phyloP scores from a whole-genome alignment of 35 echinoderm and acorn worm genomes.

The Lytechinus variegatus region DNA sequence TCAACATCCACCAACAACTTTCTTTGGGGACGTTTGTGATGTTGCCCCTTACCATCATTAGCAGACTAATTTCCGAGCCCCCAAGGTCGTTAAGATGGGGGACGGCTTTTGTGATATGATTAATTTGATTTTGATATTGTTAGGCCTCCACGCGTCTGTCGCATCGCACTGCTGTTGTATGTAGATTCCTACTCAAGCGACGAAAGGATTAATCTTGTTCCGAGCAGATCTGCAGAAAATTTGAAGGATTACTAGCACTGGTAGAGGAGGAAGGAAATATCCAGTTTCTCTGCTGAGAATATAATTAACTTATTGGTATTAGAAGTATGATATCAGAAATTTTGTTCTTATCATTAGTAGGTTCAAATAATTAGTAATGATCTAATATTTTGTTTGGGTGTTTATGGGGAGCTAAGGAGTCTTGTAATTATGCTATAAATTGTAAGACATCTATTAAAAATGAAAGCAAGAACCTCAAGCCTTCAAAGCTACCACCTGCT shows the following conservation, averaged over 20 bases:
- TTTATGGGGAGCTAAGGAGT: too few species aligned
- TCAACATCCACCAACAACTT: neutral
- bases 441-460: too few species aligned
- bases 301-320: neutral
- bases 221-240: neutral
- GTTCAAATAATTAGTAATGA: too few species aligned
- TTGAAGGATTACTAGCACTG: neutral
- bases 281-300: neutral
- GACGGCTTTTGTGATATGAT: constrained; percentile 18
- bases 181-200: neutral
- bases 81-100: constrained; percentile 16
- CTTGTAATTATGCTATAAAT: too few species aligned
- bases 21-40: neutral
- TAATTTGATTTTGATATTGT: constrained; percentile 21
- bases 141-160: neutral
- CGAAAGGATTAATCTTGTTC: neutral
- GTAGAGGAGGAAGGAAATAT: neutral
- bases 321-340: neutral
- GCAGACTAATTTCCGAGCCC: neutral
- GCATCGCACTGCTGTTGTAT: neutral
- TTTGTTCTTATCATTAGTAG: neutral
- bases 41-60: neutral
- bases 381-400: too few species aligned
- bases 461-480: too few species aligned
- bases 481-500: too few species aligned